Conservation (phyloP, 2,888 invertebrate species). For the Aquatica leii region DNA sequence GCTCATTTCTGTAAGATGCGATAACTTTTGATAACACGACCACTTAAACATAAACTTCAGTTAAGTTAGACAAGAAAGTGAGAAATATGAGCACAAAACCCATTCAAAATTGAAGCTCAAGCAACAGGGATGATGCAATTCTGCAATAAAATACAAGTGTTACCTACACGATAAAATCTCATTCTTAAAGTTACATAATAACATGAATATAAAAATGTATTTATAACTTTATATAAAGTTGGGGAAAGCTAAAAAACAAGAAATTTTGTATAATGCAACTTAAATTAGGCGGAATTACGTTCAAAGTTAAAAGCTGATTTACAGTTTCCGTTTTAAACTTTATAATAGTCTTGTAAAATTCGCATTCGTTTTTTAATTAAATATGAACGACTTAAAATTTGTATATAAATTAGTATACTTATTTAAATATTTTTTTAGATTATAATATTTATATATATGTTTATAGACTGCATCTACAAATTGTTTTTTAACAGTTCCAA, state of each 20-base stretch:
- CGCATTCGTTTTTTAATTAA: too few relatives aligned
- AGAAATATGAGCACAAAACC: conserved; percentile 36
- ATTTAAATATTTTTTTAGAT: too few relatives aligned
- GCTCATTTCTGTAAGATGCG: conserved; percentile 32
- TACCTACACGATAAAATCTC: conserved; percentile 32
- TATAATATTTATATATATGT: too few relatives aligned
- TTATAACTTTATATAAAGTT: conserved; percentile 20
- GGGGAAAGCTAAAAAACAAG: neutral
- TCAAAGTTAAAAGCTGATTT: neutral
- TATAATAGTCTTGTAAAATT: neutral
- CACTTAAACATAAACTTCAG: conserved; percentile 40
- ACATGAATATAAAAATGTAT: conserved; percentile 33
- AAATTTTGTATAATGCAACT: neutral
- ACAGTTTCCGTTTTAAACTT: neutral
- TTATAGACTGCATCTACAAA: too few relatives aligned
- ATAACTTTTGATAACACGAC: conserved; percentile 38
- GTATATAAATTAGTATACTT: too few relatives aligned
- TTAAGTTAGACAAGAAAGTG: conserved; percentile 39
- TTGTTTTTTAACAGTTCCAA: too few relatives aligned
- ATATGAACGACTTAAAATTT: too few relatives aligned
- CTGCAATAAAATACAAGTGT: conserved; percentile 34
- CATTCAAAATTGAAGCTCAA: conserved; percentile 30
- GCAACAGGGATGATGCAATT: conserved; percentile 36
- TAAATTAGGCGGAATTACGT: conserved; percentile 6
- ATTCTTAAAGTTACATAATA: conserved; percentile 28